Conservation (phyloP, 2,797 vertebrate species). For the Myripristis murdjan region DNA sequence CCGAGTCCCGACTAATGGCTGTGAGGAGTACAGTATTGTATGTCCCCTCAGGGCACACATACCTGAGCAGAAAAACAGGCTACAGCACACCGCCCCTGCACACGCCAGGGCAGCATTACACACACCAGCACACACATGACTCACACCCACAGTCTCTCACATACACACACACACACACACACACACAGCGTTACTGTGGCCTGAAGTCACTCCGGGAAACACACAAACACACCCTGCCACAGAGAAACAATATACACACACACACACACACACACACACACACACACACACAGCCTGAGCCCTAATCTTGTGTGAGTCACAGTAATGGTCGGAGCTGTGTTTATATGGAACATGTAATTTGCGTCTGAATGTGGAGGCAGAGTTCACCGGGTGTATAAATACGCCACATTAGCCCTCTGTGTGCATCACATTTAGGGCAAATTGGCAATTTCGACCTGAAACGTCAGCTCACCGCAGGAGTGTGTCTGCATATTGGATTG, state of each 20-base stretch:
- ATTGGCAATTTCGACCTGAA: slow-evolving; percentile 21
- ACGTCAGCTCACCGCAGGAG: slow-evolving; percentile 50
- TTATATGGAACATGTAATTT: slow-evolving; percentile 73
- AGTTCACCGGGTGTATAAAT: slow-evolving; percentile 29
- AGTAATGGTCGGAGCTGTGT: slow-evolving; percentile 55
- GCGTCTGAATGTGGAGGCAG: slow-evolving; percentile 45
- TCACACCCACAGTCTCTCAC: slow-evolving; percentile 37
- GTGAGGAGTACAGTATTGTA: slow-evolving; percentile 73
- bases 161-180: slow-evolving; percentile 46
- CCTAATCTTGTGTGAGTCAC: slow-evolving; percentile 75
- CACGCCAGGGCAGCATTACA: slow-evolving; percentile 76
- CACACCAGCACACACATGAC: slow-evolving; percentile 63
- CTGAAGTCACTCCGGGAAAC: slow-evolving; percentile 78
- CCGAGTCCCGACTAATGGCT: slow-evolving; percentile 62
- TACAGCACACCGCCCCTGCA: slow-evolving; percentile 79
- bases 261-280: slow-evolving; percentile 29
- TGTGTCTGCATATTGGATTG: slow-evolving; percentile 2
- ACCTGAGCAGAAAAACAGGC: slow-evolving; percentile 86
- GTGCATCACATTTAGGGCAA: too few species aligned
- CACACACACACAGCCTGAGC: slow-evolving; percentile 34
- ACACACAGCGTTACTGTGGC: too few species aligned
- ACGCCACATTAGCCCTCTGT: slow-evolving; percentile 9
- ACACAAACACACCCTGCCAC: slow-evolving; percentile 74
- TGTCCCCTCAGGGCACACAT: slow-evolving; percentile 85
- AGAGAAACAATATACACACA: slow-evolving; percentile 72